Percentiles rank a stretch among this genome's conserved stretches.
Conservation (phyloP, 2,797 vertebrate species). For the Arctocebus calabarensis region DNA sequence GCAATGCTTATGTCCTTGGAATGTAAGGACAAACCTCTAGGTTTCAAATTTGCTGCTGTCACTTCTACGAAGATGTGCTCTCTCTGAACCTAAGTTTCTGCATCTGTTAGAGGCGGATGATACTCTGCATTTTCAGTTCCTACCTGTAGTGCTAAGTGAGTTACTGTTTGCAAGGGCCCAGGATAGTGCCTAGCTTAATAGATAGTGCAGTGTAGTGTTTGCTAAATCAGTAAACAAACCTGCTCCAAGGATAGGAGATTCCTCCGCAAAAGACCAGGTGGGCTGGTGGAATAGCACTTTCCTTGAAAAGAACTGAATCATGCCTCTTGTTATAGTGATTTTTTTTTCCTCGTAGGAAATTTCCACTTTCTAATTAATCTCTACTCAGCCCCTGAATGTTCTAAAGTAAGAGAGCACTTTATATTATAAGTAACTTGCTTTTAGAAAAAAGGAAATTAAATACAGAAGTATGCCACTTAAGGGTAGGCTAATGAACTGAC, state of each 20-base stretch:
- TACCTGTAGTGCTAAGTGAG: not conserved
- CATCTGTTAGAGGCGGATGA: not conserved
- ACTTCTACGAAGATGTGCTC: not conserved
- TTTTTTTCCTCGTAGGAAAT: slow-evolving; percentile 37
- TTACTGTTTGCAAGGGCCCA: not conserved
- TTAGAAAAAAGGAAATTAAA: slow-evolving; percentile 41
- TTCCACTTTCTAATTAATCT: slow-evolving; percentile 67
- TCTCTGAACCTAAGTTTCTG: not conserved
- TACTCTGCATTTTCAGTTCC: not conserved
- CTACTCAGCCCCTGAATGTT: not conserved
- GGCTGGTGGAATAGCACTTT: not conserved
- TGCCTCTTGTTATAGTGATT: not conserved
- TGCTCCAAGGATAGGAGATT: not conserved
- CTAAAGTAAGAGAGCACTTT: slow-evolving; percentile 46
- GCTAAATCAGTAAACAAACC: not conserved
- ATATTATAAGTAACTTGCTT: slow-evolving; percentile 44
- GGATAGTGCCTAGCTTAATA: not conserved
- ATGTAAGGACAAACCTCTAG: not conserved
- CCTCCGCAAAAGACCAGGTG: not conserved
- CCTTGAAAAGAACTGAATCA: not conserved
- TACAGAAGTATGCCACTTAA: slow-evolving; percentile 1
- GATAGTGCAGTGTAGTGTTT: not conserved
- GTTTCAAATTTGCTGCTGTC: not conserved
- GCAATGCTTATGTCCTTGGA: not conserved
- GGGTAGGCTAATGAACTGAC: slow-evolving; percentile 57